These are phyloP conservation scores for Distichodus sexfasciatus DNA, from an alignment of 2,797 vertebrate genomes.

Conservation along the genomic window DNA sequence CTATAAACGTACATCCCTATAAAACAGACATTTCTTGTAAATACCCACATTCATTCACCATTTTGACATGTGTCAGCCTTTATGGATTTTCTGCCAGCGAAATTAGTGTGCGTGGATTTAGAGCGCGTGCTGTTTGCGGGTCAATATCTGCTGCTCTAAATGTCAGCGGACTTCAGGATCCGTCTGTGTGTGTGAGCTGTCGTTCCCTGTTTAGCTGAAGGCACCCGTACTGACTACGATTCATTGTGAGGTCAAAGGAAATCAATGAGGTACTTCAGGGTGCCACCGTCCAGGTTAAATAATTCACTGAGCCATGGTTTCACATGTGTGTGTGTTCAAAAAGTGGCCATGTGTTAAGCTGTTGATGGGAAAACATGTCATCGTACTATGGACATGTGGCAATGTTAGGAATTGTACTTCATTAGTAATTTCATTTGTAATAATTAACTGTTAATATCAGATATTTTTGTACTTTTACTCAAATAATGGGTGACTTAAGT, in stretches of 20 bases:
- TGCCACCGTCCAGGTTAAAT: neutral
- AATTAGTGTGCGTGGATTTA: neutral
- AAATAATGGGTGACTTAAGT: too few relatives aligned
- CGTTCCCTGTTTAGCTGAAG: constrained; percentile 4
- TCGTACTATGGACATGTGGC: too few relatives aligned
- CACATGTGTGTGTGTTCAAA: neutral
- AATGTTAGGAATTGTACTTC: too few relatives aligned
- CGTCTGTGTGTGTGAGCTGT: neutral
- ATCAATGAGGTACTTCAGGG: constrained; percentile 7
- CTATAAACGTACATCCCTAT: too few relatives aligned
- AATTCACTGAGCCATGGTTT: neutral
- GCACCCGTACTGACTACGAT: neutral
- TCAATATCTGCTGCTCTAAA: neutral
- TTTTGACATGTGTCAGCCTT: too few relatives aligned
- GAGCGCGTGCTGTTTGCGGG: neutral
- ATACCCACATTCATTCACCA: too few relatives aligned
- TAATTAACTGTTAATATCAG: too few relatives aligned
- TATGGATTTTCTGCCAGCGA: neutral
- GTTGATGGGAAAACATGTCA: too few relatives aligned
- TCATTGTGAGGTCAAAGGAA: neutral
- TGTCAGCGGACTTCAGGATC: neutral
- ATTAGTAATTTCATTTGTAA: too few relatives aligned
- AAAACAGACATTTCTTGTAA: too few relatives aligned
- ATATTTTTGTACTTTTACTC: too few relatives aligned
- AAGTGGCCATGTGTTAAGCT: too few relatives aligned